Evolutionary conservation across 1,140 invertebrate species (phyloP), one percentile per base, ranked within the genome.

Genomic region (Neodiprion lecontei): DNA sequence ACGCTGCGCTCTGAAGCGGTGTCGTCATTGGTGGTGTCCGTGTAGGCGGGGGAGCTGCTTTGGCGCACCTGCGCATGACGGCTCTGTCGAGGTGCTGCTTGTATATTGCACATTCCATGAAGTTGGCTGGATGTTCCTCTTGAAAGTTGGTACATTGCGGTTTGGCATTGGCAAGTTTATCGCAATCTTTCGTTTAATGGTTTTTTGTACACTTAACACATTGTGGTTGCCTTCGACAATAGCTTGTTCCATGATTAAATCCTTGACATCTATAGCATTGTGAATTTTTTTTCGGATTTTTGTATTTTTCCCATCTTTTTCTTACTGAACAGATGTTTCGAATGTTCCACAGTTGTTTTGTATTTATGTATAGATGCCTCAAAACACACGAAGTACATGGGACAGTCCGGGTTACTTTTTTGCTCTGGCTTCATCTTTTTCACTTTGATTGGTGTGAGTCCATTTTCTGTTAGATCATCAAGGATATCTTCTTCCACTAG

Each of bases 61-160:
- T 67, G 17, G 14, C 14, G 21, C 21, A 7, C 65, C 72, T 73
- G 12, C 72, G 53, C 3, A 17, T 48, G 8, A 47, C 50, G 8
- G 49, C 12, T n/a, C 50, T 67, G 8, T 75, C 11, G 12, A 76
- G 70, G 10, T 76, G 68, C 9, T 73, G 21, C 21, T 66, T 48
- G 14, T 74, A 76, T 4, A 66, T 48, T 17, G 61, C 66, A 50
- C 76, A 79, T 53, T 67, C 48, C 11, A 9, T 48, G 28, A 47
- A 79, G 68, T 74, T 79, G 3, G 76, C 65, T 47, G 76, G 72
- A 70, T 72, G 75, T 8, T 48, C 48, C 68, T 68, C 53, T 14
- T 48, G 48, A 66, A 79, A 79, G 23, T 78, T 80, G 23, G 65
- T 75, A 72, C 80, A 80, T 40, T 50, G 12, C 21, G 12, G 67